Evolutionary conservation across 1,140 invertebrate species (phyloP).

Genomic region (Drosophila erecta): DNA sequence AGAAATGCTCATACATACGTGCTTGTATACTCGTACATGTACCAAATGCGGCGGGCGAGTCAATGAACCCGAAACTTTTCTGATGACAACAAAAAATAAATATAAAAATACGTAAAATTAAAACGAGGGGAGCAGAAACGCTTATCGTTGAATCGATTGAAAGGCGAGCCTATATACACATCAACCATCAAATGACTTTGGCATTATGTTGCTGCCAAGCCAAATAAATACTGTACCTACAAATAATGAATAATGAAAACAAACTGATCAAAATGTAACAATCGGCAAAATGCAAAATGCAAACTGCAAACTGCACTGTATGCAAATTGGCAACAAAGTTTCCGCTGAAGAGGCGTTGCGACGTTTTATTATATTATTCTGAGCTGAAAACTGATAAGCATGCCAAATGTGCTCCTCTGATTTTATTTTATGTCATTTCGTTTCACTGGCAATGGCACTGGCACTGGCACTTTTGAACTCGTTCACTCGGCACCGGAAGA

Average conservation of each 20-base stretch:
- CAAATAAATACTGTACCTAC: conserved; percentile 21
- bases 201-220: conserved; percentile 58
- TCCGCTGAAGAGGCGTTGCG: conserved; percentile 24
- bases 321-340: conserved; percentile 72
- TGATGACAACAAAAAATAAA: conserved; percentile 32
- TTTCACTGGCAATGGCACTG: not conserved
- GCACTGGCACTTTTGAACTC: conserved; percentile 1
- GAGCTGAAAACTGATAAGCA: conserved; percentile 60
- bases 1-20: conserved; percentile 16
- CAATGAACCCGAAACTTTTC: conserved; percentile 64
- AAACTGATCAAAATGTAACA: conserved; percentile 15
- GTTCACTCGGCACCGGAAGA: not conserved
- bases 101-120: not conserved
- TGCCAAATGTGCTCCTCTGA: conserved; percentile 7
- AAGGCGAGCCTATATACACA: conserved; percentile 31
- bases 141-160: conserved; percentile 56
- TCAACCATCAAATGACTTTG: conserved; percentile 49
- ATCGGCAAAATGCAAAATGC: conserved; percentile 24
- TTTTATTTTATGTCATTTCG: conserved; percentile 17
- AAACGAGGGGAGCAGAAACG: not conserved
- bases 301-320: conserved; percentile 62
- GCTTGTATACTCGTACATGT: not conserved
- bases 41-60: conserved; percentile 57
- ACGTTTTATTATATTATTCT: conserved; percentile 1
- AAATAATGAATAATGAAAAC: conserved; percentile 15